Evolutionary conservation across 2,888 invertebrate species (phyloP).

Genomic region (Tinea semifulvella): DNA sequence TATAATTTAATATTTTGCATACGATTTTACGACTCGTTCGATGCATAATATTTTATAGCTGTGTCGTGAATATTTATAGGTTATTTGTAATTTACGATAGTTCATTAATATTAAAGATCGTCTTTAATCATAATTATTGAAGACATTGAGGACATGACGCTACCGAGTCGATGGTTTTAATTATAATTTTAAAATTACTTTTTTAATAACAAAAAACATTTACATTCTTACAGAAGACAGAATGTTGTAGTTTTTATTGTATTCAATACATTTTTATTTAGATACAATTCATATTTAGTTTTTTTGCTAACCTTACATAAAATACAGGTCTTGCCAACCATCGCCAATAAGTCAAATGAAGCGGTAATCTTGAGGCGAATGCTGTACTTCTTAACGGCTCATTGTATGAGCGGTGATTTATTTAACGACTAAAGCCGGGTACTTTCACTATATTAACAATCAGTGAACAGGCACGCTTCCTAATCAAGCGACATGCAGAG

Average conservation of each 20-base stretch:
- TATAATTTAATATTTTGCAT: no score
- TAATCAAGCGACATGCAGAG: neutral
- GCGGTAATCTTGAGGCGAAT: constrained; percentile 11
- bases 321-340: constrained; percentile 6
- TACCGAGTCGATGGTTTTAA: no score
- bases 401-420: constrained; percentile 49
- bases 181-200: no score
- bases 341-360: constrained; percentile 14
- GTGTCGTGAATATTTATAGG: constrained; percentile 6
- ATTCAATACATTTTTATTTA: no score
- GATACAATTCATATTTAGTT: no score
- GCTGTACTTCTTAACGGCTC: constrained; percentile 34
- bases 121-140: no score
- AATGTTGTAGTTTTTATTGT: no score
- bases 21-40: constrained; percentile 6
- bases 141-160: no score
- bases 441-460: constrained; percentile 11
- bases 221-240: no score
- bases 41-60: neutral
- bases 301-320: constrained; percentile 6
- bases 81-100: neutral
- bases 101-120: no score
- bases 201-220: no score
- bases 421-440: constrained; percentile 30
- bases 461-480: neutral